Evolutionary conservation across 2,113 vertebrate genomes (phyloP).

Genomic region (Serilophus lunatus): DNA sequence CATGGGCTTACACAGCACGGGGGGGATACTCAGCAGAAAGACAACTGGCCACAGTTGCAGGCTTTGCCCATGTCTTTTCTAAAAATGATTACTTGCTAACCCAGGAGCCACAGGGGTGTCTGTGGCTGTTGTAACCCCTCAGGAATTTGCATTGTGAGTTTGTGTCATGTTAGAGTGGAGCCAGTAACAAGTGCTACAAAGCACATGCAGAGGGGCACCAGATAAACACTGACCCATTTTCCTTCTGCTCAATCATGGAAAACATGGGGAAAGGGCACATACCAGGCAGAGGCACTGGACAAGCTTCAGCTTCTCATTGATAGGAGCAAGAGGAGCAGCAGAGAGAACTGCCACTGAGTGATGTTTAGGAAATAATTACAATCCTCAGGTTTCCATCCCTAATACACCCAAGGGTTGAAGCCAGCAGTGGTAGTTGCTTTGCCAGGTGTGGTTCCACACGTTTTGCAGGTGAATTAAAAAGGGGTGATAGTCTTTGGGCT

Average conservation of each 20-base stretch:
- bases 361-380: not conserved
- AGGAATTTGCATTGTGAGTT: not conserved
- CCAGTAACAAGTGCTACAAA: not conserved
- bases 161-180: accelerated
- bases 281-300: not conserved
- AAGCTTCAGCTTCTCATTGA: not conserved
- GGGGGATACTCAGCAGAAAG: not conserved
- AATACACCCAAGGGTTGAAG: not conserved
- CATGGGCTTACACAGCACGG: accelerated
- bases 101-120: not conserved
- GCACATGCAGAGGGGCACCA: too few relatives aligned
- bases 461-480: not conserved
- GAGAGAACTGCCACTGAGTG: not conserved
- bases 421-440: not conserved
- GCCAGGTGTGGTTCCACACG: not conserved
- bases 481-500: not conserved
- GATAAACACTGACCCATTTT: not conserved
- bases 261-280: not conserved
- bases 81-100: not conserved
- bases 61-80: not conserved
- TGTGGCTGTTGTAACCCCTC: accelerated
- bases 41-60: not conserved
- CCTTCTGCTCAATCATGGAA: not conserved
- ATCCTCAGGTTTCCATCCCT: not conserved
- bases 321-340: not conserved